Conservation (phyloP, 2,797 vertebrate genomes). For the Synaphobranchus kaupii region DNA sequence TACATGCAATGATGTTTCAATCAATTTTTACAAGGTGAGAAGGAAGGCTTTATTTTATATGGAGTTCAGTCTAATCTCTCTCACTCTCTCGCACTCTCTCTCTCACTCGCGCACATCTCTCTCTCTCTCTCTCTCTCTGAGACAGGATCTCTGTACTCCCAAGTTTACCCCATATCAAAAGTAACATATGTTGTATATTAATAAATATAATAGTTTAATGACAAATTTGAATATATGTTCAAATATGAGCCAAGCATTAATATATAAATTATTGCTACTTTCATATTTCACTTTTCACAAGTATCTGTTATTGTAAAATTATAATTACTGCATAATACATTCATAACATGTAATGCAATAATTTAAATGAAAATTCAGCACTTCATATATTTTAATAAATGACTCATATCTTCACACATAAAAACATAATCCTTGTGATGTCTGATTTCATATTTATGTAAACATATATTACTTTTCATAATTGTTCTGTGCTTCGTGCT, state of each 20-base stretch:
- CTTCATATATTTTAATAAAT: constrained; percentile 27
- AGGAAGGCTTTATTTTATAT: constrained; percentile 27
- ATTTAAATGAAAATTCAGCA: constrained; percentile 14
- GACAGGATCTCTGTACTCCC: neutral
- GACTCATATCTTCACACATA: constrained; percentile 9
- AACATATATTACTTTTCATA: constrained; percentile 13
- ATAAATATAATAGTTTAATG: constrained; percentile 12
- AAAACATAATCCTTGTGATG: constrained; percentile 11
- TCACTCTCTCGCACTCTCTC: constrained; percentile 31
- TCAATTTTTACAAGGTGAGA: constrained; percentile 32
- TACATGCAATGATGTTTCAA: constrained; percentile 46
- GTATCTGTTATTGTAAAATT: constrained; percentile 23
- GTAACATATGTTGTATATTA: constrained; percentile 8
- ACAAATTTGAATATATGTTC: constrained; percentile 7
- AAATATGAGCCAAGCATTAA: constrained; percentile 18
- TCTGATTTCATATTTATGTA: constrained; percentile 21
- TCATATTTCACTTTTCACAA: neutral
- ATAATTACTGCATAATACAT: constrained; percentile 23
- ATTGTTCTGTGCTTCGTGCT: neutral
- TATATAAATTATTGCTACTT: constrained; percentile 23
- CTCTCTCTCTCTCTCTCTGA: constrained; percentile 22
- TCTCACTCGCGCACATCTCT: neutral
- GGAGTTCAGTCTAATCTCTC: constrained; percentile 28
- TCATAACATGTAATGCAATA: neutral
- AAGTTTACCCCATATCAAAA: neutral